Evolutionary conservation across 2,113 vertebrate genomes (phyloP).

Genomic region (Gavialis gangeticus): DNA sequence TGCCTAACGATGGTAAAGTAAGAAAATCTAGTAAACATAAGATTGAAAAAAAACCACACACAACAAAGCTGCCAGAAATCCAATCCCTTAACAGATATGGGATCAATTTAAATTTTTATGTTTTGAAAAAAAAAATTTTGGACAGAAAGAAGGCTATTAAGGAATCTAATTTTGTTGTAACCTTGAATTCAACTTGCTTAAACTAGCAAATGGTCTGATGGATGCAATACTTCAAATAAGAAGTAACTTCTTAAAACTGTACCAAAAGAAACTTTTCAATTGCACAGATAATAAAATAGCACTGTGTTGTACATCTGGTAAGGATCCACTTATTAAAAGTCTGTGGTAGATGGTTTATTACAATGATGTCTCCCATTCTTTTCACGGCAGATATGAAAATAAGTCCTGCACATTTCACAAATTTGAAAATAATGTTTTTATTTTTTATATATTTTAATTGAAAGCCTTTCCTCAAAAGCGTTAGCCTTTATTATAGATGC

Average conservation of each 20-base stretch:
- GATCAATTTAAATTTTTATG: neutral
- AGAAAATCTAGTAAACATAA: neutral
- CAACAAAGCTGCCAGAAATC: neutral
- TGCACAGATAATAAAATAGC: neutral
- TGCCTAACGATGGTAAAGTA: neutral
- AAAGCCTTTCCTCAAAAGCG: neutral
- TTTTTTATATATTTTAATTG: neutral
- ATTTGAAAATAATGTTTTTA: neutral
- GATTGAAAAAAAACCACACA: neutral
- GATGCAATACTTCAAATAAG: neutral
- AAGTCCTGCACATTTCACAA: neutral
- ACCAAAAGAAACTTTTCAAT: slow-evolving; percentile 4
- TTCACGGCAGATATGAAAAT: neutral
- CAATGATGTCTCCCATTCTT: neutral
- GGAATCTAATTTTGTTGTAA: neutral
- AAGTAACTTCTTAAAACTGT: slow-evolving; percentile 6
- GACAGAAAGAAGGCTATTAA: neutral
- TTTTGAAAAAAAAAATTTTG: slow-evolving; percentile 11
- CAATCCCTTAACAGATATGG: neutral
- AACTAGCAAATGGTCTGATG: neutral
- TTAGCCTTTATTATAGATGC: neutral
- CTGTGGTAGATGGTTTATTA: neutral
- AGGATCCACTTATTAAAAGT: neutral
- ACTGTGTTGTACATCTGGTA: neutral
- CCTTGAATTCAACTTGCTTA: neutral